Evolutionary conservation across 2,113 vertebrate species (phyloP).

Genomic region (Rattus rattus): DNA sequence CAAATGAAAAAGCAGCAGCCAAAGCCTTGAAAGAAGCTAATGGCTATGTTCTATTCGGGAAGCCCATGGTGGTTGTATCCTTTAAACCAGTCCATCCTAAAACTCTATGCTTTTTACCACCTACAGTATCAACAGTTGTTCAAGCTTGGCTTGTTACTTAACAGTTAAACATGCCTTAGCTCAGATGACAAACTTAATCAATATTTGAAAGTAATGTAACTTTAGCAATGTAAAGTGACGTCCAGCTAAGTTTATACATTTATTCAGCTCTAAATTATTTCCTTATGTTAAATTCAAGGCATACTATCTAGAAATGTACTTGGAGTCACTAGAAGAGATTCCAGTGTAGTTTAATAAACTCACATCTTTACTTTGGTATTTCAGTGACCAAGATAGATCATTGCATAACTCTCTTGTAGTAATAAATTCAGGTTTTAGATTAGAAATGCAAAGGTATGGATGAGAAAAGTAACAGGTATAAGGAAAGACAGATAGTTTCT

Average conservation of each 20-base stretch:
- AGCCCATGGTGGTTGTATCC: constrained; percentile 99
- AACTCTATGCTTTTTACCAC: neutral
- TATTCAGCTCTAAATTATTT: neutral
- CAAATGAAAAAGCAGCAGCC: constrained; percentile 94
- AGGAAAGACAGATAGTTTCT: neutral
- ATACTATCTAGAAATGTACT: neutral
- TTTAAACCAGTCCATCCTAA: constrained; percentile 78
- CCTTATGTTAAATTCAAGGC: neutral
- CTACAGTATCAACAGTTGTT: too few relatives aligned
- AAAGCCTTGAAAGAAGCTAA: constrained; percentile 97
- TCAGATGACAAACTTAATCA: neutral
- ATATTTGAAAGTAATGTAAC: neutral
- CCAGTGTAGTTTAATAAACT: neutral
- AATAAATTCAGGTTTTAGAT: neutral
- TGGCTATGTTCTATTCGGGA: constrained; percentile 95
- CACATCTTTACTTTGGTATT: constrained; percentile 14
- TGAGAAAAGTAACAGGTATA: neutral
- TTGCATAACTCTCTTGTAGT: neutral
- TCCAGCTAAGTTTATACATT: neutral
- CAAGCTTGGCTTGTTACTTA: too few relatives aligned
- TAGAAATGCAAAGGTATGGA: neutral
- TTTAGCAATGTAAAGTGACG: neutral
- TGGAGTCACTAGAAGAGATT: neutral
- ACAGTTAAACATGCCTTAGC: neutral
- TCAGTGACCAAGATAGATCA: constrained; percentile 7